Evolutionary conservation across 2,888 invertebrate genomes (phyloP).

Genomic region (Sympetrum striolatum): DNA sequence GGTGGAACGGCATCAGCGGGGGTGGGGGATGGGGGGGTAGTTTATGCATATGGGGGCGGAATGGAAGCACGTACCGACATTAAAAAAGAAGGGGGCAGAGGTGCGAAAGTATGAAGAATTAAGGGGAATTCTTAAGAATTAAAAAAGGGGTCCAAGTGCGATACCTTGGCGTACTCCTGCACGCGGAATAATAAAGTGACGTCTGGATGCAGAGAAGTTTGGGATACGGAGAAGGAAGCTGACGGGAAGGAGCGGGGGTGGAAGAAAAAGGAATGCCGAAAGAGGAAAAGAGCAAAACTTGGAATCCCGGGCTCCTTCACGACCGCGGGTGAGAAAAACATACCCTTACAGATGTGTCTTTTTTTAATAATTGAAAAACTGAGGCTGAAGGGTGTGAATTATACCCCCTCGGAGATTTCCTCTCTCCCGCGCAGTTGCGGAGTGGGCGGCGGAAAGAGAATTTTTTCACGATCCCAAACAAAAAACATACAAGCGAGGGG

Average conservation of each 20-base stretch:
- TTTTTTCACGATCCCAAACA: neutral
- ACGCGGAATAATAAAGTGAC: neutral
- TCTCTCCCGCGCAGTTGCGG: neutral
- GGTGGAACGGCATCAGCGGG: neutral
- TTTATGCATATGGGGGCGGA: neutral
- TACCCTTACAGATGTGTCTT: neutral
- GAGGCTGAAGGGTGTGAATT: slow-evolving; percentile 29
- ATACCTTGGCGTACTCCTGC: neutral
- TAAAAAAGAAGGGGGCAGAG: neutral
- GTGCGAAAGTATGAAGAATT: neutral
- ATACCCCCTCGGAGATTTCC: slow-evolving; percentile 15
- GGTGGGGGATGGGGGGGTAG: neutral
- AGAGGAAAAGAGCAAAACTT: neutral
- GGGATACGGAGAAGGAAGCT: neutral
- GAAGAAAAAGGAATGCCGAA: neutral
- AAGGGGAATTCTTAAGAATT: neutral
- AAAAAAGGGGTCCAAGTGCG: neutral
- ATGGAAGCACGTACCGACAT: neutral
- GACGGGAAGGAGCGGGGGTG: neutral
- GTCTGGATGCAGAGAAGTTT: neutral
- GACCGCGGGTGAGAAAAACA: neutral
- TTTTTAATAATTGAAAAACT: slow-evolving; percentile 38
- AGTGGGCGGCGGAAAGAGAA: neutral
- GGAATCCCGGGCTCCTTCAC: neutral
- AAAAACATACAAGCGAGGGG: neutral